A percentile compares a stretch with the other conserved stretches of the same genome.
phyloP scores from a whole-genome alignment of 2,797 vertebrate genomes.

The Alca torda region DNA sequence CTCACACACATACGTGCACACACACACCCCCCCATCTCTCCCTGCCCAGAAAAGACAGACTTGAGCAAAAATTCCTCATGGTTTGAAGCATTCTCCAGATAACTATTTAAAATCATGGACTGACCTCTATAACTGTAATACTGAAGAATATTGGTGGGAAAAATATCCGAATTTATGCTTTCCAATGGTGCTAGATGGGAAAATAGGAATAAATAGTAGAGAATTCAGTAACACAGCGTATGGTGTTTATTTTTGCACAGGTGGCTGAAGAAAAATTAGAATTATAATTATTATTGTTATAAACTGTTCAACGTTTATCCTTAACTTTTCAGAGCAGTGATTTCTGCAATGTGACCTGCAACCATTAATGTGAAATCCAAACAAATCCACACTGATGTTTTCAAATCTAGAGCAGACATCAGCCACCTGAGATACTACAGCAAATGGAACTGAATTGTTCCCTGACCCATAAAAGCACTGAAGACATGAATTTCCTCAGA shows the following conservation, averaged over 20 bases:
- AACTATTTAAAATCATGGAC: neutral
- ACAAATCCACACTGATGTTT: neutral
- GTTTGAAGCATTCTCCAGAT: neutral
- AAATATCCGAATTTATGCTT: neutral
- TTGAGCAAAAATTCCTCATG: neutral
- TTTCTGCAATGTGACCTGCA: neutral
- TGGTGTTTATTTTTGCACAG: slow-evolving; percentile 5
- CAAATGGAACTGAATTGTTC: neutral
- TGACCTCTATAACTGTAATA: neutral
- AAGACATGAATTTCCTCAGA: neutral
- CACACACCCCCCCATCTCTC: neutral
- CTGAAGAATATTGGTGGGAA: neutral
- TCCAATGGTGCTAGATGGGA: neutral
- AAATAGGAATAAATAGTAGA: neutral
- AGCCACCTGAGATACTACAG: neutral
- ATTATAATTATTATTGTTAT: slow-evolving; percentile 24
- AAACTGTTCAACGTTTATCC: neutral
- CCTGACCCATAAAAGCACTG: neutral
- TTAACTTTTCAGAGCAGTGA: slow-evolving; percentile 12
- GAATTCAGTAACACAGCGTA: neutral
- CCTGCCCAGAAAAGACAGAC: neutral
- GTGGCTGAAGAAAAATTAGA: slow-evolving; percentile 4
- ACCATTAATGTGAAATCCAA: neutral
- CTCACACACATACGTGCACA: neutral
- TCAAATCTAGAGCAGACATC: neutral